phyloP scores from a whole-genome alignment of 2,888 invertebrate genomes.

The Leucophenga maculata region DNA sequence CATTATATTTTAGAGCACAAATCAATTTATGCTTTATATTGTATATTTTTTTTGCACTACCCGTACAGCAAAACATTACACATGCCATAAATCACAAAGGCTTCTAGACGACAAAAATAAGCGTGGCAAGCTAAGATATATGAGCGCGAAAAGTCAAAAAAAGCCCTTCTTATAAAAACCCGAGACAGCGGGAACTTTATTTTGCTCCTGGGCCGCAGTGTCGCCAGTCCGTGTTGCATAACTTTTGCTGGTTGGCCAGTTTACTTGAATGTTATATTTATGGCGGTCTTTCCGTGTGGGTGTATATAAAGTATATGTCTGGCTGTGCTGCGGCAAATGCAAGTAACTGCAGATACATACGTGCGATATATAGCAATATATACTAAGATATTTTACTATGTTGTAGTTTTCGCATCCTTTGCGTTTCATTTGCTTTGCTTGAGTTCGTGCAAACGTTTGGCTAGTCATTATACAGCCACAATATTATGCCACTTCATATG shows the following conservation, averaged over 20 bases:
- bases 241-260: no score
- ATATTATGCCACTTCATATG: constrained; percentile 36
- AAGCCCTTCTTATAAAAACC: not conserved
- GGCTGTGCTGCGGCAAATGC: not conserved
- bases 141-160: not conserved
- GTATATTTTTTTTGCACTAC: no score
- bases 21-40: no score
- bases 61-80: constrained; percentile 39
- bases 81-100: constrained; percentile 49
- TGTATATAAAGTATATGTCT: not conserved
- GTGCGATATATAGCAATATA: not conserved
- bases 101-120: constrained; percentile 30
- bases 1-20: no score
- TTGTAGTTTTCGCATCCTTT: no score
- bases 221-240: no score
- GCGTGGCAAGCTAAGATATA: not conserved
- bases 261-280: no score
- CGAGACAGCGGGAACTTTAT: not conserved
- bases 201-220: no score
- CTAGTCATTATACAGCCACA: constrained; percentile 38
- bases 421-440: constrained; percentile 1
- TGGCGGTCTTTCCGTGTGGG: not conserved
- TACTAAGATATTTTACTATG: no score
- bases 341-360: not conserved
- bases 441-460: constrained; percentile 23